Percentiles rank a stretch among this genome's conserved stretches.
phyloP scores from a whole-genome alignment of 2,113 vertebrate species.

The Orientallactaga bullata region DNA sequence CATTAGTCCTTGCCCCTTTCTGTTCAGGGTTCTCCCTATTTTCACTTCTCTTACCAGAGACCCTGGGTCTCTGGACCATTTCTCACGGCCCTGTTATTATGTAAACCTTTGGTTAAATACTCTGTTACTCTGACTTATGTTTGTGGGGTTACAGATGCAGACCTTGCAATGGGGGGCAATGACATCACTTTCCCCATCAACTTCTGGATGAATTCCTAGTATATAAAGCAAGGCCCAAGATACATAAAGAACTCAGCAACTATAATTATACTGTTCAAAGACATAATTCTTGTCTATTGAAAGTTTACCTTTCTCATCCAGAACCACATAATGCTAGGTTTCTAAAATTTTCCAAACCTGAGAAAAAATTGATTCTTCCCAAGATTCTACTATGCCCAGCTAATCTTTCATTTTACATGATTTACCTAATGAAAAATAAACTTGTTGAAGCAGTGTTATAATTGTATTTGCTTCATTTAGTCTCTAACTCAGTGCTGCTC shows the following conservation, averaged over 20 bases:
- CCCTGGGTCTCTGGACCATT: background rate
- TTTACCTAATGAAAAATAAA: background rate
- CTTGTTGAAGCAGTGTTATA: background rate
- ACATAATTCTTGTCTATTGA: background rate
- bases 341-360: background rate
- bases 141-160: background rate
- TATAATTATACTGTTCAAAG: slow-evolving; percentile 20
- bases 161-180: background rate
- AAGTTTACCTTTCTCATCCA: slow-evolving; percentile 31
- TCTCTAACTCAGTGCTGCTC: background rate
- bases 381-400: background rate
- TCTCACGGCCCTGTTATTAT: background rate
- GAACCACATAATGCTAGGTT: background rate
- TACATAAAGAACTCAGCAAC: background rate
- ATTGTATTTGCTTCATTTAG: background rate
- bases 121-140: background rate
- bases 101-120: background rate
- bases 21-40: background rate
- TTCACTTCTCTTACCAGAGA: background rate
- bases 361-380: background rate
- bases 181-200: background rate
- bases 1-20: background rate
- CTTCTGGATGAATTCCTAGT: background rate
- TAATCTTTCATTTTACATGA: background rate
- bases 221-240: background rate